Conservation (phyloP, 1,140 invertebrate species). For the Diprion similis region DNA sequence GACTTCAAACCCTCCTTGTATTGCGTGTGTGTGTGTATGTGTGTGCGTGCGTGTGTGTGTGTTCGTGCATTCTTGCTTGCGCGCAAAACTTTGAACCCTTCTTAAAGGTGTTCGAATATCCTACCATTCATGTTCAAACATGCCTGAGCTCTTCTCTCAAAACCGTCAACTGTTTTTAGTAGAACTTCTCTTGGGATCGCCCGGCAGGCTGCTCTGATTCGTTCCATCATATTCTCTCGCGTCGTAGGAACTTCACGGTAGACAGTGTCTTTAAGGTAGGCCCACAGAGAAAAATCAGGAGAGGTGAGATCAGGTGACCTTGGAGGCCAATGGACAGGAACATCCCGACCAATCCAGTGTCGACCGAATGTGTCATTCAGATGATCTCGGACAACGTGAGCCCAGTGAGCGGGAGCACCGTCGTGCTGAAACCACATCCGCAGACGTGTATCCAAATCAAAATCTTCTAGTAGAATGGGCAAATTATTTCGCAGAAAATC, state of each 20-base stretch:
- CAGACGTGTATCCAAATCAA: slow-evolving; percentile 12
- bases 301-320: background rate
- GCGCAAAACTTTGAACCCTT: background rate
- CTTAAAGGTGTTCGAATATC: too few species aligned
- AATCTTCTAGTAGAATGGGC: slow-evolving; percentile 24
- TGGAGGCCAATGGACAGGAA: background rate
- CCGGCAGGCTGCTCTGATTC: background rate
- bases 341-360: background rate
- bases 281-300: background rate
- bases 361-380: background rate
- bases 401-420: background rate
- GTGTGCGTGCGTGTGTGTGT: too few species aligned
- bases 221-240: slow-evolving; percentile 1
- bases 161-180: too few species aligned
- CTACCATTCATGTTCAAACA: too few species aligned
- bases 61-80: background rate
- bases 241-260: background rate
- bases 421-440: too few species aligned
- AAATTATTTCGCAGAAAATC: slow-evolving; percentile 20
- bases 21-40: too few species aligned
- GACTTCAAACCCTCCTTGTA: background rate
- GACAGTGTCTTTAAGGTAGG: background rate
- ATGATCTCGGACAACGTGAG: background rate
- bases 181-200: too few species aligned
- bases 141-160: too few species aligned